Evolutionary conservation across 2,888 invertebrate genomes (phyloP).

Genomic region (Pardosa pseudoannulata): DNA sequence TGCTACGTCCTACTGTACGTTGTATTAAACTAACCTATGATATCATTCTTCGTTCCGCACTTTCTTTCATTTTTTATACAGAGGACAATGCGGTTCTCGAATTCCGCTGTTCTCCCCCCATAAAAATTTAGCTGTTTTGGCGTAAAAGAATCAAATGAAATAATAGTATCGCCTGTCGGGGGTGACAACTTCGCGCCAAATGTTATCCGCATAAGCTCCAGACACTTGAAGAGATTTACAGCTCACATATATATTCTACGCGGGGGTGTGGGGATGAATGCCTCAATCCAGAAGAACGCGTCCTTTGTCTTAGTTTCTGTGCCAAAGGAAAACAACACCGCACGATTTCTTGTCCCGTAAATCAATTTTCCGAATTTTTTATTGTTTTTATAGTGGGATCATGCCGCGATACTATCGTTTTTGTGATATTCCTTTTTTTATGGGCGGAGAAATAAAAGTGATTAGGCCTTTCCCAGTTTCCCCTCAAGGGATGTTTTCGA

Average conservation of each 20-base stretch:
- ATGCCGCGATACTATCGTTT: background rate
- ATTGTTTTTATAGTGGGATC: background rate
- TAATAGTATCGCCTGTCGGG: background rate
- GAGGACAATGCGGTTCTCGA: too few species aligned
- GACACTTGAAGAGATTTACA: conserved; percentile 55
- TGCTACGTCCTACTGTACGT: too few species aligned
- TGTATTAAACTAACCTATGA: too few species aligned
- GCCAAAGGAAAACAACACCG: conserved; percentile 7
- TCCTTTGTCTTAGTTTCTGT: conserved; percentile 19
- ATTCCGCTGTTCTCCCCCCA: background rate
- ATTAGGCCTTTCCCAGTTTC: background rate
- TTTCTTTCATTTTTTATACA: too few species aligned
- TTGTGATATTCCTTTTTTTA: background rate
- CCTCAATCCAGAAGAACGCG: conserved; percentile 30
- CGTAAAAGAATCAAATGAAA: background rate
- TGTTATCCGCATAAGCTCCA: conserved; percentile 55
- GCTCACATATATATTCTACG: conserved; percentile 35
- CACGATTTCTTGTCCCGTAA: conserved; percentile 20
- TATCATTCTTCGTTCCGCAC: too few species aligned
- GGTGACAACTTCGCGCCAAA: conserved; percentile 27
- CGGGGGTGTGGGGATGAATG: conserved; percentile 7
- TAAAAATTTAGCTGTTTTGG: background rate
- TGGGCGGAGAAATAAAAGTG: background rate
- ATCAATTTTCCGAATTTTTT: conserved; percentile 21
- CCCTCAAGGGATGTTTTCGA: too few species aligned